phyloP scores from a whole-genome alignment of 2,797 vertebrate species.

The Poeciliopsis turneri region DNA sequence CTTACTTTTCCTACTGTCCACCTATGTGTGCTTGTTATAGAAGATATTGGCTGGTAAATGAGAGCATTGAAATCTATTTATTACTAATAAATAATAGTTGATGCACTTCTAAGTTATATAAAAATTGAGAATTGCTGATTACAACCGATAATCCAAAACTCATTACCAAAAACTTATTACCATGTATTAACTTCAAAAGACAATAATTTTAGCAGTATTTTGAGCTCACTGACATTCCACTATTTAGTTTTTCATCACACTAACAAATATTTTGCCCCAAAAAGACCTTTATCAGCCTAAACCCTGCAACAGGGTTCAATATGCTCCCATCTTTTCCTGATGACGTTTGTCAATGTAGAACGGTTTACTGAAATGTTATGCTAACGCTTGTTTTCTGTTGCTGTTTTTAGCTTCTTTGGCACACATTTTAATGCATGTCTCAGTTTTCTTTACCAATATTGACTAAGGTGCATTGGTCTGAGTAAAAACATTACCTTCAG shows the following conservation, averaged over 20 bases:
- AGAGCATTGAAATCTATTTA: not conserved
- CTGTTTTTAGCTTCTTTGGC: not conserved
- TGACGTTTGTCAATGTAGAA: not conserved
- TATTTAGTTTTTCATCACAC: not conserved
- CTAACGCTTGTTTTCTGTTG: not conserved
- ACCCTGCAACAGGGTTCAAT: not conserved
- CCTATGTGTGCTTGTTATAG: slow-evolving; percentile 74
- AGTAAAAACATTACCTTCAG: not conserved
- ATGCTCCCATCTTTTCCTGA: not conserved
- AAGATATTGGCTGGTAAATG: slow-evolving; percentile 22
- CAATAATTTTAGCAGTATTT: not conserved
- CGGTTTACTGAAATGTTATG: not conserved
- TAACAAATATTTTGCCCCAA: not conserved
- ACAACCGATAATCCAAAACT: not conserved
- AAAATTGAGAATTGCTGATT: not conserved
- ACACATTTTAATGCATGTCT: not conserved
- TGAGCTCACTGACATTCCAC: not conserved
- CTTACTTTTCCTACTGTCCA: slow-evolving; percentile 75
- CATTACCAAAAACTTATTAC: not conserved
- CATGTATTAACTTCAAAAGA: not conserved
- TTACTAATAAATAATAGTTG: not conserved
- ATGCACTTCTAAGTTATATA: not conserved
- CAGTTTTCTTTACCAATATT: not conserved
- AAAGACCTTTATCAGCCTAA: not conserved
- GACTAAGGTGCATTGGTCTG: not conserved